Evolutionary conservation across 1,140 invertebrate species (phyloP).

Genomic region (Apis cerana): DNA sequence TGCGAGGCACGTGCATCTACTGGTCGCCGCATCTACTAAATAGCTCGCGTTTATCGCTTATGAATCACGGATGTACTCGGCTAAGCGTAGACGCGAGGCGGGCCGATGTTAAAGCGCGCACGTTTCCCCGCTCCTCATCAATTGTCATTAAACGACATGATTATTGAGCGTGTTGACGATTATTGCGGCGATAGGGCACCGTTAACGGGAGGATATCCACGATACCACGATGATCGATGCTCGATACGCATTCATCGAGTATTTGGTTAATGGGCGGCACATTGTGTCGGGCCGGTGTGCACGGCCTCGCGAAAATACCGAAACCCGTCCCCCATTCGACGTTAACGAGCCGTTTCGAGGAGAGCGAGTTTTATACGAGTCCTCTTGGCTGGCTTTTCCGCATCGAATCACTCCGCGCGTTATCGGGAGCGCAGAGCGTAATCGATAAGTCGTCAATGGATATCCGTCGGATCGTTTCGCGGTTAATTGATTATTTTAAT

Average conservation of each 20-base stretch:
- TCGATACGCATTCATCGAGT: slow-evolving; percentile 68
- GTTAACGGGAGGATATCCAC: slow-evolving; percentile 70
- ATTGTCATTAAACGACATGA: slow-evolving; percentile 80
- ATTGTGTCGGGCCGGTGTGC: slow-evolving; percentile 56
- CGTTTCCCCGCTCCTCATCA: slow-evolving; percentile 75
- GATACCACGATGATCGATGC: slow-evolving; percentile 74
- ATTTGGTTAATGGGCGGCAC: slow-evolving; percentile 73
- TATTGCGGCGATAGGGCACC: slow-evolving; percentile 71
- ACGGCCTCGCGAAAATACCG: slow-evolving; percentile 50
- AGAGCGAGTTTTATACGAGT: slow-evolving; percentile 33
- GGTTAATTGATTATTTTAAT: neutral
- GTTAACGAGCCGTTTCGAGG: slow-evolving; percentile 59
- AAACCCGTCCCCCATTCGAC: slow-evolving; percentile 8
- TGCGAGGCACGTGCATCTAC: neutral
- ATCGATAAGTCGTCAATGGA: too few species aligned
- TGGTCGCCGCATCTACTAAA: neutral
- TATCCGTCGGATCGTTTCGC: neutral
- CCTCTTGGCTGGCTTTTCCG: slow-evolving; percentile 24
- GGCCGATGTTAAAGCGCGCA: slow-evolving; percentile 61
- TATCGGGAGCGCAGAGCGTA: too few species aligned
- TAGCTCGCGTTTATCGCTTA: neutral
- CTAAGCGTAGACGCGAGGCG: slow-evolving; percentile 33
- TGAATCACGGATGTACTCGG: slow-evolving; percentile 35
- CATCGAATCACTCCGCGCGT: neutral
- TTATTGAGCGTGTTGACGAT: slow-evolving; percentile 77